These are phyloP conservation scores for Poecilia picta DNA, from an alignment of 2,797 vertebrate genomes.

Conservation along the genomic window DNA sequence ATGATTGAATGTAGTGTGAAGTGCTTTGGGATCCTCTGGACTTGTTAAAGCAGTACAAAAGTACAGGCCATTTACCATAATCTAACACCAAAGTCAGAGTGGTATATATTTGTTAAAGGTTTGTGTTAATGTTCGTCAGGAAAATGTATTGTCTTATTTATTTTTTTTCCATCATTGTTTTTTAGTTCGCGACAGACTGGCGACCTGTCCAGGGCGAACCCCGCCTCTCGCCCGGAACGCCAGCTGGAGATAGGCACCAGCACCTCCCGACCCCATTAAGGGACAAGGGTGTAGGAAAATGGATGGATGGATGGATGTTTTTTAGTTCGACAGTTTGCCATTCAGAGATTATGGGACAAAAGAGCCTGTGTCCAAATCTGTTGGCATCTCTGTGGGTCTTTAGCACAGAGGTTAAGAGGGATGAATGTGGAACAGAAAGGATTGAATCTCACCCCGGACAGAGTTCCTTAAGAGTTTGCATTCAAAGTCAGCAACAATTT, in stretches of 20 bases:
- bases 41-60: too few species aligned
- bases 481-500: slow-evolving; percentile 15
- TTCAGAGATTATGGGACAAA: slow-evolving; percentile 25
- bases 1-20: too few species aligned
- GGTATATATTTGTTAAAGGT: background rate
- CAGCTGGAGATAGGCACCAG: too few species aligned
- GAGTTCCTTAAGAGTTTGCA: slow-evolving; percentile 25
- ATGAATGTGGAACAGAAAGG: slow-evolving; percentile 27
- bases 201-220: too few species aligned
- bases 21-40: too few species aligned
- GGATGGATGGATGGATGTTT: too few species aligned
- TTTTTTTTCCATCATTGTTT: slow-evolving; percentile 4
- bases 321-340: slow-evolving; percentile 19
- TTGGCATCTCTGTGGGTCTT: slow-evolving; percentile 7
- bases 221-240: too few species aligned
- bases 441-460: slow-evolving; percentile 22
- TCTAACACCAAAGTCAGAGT: background rate
- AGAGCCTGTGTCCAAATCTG: slow-evolving; percentile 6
- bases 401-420: slow-evolving; percentile 22
- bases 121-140: background rate
- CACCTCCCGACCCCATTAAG: too few species aligned
- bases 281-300: too few species aligned
- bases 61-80: background rate
- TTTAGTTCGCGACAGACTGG: too few species aligned
- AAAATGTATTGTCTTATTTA: background rate